A percentile compares a stretch with the other conserved stretches of the same genome.
Evolutionary conservation across 2,797 vertebrate species (phyloP).

Genomic region (Cossypha dichroa): DNA sequence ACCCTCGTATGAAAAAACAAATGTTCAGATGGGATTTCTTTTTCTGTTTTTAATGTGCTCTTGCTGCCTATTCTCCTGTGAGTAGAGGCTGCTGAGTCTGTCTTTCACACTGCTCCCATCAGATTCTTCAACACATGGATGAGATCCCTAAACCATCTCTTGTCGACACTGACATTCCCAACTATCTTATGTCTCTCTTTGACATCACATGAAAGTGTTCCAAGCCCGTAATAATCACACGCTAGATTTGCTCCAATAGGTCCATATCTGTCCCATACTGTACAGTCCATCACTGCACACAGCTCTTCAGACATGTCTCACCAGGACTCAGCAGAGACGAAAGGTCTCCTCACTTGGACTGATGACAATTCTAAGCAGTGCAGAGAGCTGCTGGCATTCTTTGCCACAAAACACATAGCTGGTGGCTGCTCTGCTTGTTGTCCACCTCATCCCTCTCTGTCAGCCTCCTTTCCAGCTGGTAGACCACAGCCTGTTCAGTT

Average conservation of each 20-base stretch:
- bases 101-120: neutral
- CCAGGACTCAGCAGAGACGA: neutral
- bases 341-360: neutral
- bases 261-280: neutral
- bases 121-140: neutral
- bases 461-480: neutral
- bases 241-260: neutral
- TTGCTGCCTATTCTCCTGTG: neutral
- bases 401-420: neutral
- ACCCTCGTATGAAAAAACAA: neutral
- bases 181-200: neutral
- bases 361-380: neutral
- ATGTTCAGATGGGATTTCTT: neutral
- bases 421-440: neutral
- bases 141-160: neutral
- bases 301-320: neutral
- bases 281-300: neutral
- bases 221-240: accelerated
- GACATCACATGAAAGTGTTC: neutral
- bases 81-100: neutral
- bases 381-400: accelerated
- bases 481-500: neutral
- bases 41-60: neutral
- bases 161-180: neutral
- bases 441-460: neutral